Evolutionary conservation across 2,888 invertebrate species (phyloP), one percentile per base, ranked within the genome.

Genomic region (Lithophane socia): DNA sequence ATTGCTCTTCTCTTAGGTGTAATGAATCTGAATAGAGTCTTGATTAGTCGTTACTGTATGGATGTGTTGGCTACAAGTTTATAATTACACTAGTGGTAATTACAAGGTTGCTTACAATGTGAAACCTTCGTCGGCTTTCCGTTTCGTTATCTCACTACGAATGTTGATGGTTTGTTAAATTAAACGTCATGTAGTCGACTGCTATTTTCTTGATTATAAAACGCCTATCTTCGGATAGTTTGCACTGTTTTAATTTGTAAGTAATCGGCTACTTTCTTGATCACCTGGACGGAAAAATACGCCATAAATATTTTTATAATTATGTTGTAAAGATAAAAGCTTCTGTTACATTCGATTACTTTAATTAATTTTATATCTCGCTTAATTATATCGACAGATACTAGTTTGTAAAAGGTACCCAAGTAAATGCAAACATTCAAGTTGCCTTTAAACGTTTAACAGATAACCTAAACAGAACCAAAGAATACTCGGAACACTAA

Each of bases 81-180:
- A 93, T 96, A 96, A 96, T 96, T 96, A 95, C 92, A 94, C 93
- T 93, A 93, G 94, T 94, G 90, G 94, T 96, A 96, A 96, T 96
- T 96, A 96, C 92, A 95, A 93, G 94, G 93, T 92, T 92, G 92
- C 92, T 92, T 92, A 94, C 92, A 94, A 92, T 94, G 92, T 93
- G 92, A 87, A 92, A 92, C 91, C 92, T 92, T 92, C 92, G 92
- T 91, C 90, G 92, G 93, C 91, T 94, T 93, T 92, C 87, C 92
- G 91, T 94, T 93, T 92, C 90, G 92, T 92, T 93, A 93, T 93
- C 92, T 92, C 90, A 89, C 92, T 92, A 90, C 90, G 87, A 93
- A 93, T 94, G 93, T 88, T 95, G 96, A 95, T 93, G 94, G 94
- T 95, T 94, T 93, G 94, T 93, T 95, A 96, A 96, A 96, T 96